A percentile compares a stretch with the other conserved stretches of the same genome.
Conservation (phyloP, 2,797 vertebrate genomes). For the Fundulus diaphanus region DNA sequence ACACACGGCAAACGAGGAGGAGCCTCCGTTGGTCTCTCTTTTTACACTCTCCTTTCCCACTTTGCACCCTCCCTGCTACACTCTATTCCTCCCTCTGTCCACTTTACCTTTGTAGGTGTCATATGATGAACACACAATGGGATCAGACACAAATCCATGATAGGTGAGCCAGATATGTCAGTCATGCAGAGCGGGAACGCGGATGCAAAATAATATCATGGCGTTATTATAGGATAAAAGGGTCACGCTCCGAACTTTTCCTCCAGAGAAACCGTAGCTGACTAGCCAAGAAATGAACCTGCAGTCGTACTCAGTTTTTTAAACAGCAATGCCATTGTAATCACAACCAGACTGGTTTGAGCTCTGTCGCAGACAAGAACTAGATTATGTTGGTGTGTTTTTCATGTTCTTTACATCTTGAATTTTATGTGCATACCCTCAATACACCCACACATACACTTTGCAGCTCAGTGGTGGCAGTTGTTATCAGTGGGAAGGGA, state of each 20-base stretch:
- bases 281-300: conserved; percentile 43
- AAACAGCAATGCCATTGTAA: conserved; percentile 19
- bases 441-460: conserved; percentile 5
- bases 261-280: conserved; percentile 12
- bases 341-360: background rate
- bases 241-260: conserved; percentile 20
- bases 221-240: conserved; percentile 30
- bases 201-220: conserved; percentile 34
- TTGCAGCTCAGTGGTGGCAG: conserved; percentile 27
- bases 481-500: conserved; percentile 25
- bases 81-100: conserved; percentile 36
- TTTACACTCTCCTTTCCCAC: conserved; percentile 41
- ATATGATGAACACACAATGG: conserved; percentile 58
- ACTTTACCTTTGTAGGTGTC: conserved; percentile 62
- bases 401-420: conserved; percentile 14
- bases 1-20: conserved; percentile 71
- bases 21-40: conserved; percentile 67
- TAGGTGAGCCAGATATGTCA: conserved; percentile 26
- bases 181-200: conserved; percentile 7
- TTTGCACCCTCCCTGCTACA: conserved; percentile 30
- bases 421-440: conserved; percentile 3
- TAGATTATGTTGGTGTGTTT: conserved; percentile 7
- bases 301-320: conserved; percentile 38
- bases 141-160: conserved; percentile 46
- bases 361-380: background rate